Evolutionary conservation across 2,797 vertebrate genomes (phyloP), one percentile per base, ranked within the genome.

Genomic region (Tapirus indicus): DNA sequence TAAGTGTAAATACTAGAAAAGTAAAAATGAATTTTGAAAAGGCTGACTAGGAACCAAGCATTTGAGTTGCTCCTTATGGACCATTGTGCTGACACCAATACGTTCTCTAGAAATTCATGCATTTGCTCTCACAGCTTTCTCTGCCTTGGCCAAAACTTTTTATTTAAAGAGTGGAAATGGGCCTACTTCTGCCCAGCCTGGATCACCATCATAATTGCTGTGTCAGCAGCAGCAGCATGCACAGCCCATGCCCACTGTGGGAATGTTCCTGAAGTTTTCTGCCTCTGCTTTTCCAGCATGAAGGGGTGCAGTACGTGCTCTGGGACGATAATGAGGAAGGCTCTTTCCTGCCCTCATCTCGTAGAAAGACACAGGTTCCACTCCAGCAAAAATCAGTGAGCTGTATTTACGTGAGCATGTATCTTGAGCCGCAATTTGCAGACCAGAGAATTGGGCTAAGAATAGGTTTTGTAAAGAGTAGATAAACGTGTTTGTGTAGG

Each of bases 61-160:
- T 9, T 1, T 2, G 38, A 21, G 32, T 13, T 3, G 1, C 12
- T 44, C 23, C 12, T 18, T 18, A 0, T 1, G 10, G 7, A 29
- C 54, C 8, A 1, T 1, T 7, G 17, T 35, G 38, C 74, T 12
- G 18, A 58, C 2, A 25, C 7, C 2, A 8, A 10, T 7, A 5
- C 0, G 0, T 41, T 13, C 18, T 4, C 12, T 27, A 44, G 62
- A 44, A 54, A 41, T 32, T 7, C 6, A 0, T 0, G 16, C 1
- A 0, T 11, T 35, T 75, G 71, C 56, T 3, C 8, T 9, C 27
- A 23, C 6, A 9, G 7, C 29, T 60, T 29, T 41, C 38, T 41
- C 16, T 69, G 0, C 38, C 29, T 71, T 27, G 17, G 44, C n/a
- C 12, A 13, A 44, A 71, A 16, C 4, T 58, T 25, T 52, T 16